Percentiles rank a stretch among this genome's conserved stretches.
These are phyloP conservation scores for Sula dactylatra DNA, from an alignment of 2,113 vertebrate species.

Conservation along the genomic window DNA sequence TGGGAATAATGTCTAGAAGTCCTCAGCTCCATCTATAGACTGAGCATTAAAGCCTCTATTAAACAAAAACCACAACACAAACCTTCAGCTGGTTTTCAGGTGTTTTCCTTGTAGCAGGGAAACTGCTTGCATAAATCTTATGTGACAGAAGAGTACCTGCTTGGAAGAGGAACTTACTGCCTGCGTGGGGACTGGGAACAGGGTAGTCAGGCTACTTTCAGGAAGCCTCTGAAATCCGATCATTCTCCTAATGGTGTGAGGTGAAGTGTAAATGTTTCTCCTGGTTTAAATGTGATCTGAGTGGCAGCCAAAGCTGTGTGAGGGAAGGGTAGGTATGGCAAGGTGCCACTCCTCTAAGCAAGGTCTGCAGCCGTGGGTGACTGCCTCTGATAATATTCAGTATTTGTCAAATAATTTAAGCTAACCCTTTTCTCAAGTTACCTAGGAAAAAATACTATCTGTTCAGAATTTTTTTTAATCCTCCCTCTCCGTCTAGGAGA, in stretches of 20 bases:
- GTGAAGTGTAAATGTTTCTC: not conserved
- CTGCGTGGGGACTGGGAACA: rapidly evolving
- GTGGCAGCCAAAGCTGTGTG: not conserved
- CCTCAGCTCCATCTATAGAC: not conserved
- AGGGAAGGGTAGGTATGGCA: not conserved
- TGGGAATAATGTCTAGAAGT: no score
- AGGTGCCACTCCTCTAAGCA: not conserved
- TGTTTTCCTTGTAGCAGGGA: not conserved
- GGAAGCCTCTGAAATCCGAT: not conserved
- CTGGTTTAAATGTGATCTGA: not conserved
- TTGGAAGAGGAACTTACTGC: not conserved
- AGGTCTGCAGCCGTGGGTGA: rapidly evolving
- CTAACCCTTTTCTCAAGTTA: not conserved
- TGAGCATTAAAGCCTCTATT: not conserved
- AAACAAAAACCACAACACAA: not conserved
- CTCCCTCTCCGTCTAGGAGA: not conserved
- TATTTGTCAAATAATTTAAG: not conserved
- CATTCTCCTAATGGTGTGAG: not conserved
- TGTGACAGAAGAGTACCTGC: not conserved
- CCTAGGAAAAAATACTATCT: not conserved
- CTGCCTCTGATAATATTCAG: no score
- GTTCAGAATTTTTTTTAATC: not conserved
- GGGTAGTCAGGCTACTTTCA: not conserved
- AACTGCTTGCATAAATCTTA: not conserved
- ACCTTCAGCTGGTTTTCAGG: not conserved